These are phyloP conservation scores for Trematocara zebra DNA, from an alignment of 2,113 vertebrate genomes.

Conservation along the genomic window DNA sequence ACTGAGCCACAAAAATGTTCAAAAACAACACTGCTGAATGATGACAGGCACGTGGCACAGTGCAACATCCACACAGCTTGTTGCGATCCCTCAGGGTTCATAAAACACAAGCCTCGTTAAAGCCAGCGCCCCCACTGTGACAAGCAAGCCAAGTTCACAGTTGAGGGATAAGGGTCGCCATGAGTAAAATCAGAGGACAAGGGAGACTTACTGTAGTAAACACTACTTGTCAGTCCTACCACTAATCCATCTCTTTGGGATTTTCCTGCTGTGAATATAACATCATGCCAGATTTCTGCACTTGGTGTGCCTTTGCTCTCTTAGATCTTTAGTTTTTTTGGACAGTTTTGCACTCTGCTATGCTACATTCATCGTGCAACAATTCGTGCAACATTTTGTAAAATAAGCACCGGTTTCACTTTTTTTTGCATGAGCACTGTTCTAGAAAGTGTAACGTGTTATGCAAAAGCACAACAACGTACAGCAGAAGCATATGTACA, in stretches of 20 bases:
- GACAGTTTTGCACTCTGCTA: background rate
- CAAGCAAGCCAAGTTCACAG: constrained; percentile 43
- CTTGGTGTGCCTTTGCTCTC: background rate
- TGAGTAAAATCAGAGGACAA: constrained; percentile 19
- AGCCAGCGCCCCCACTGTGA: constrained; percentile 35
- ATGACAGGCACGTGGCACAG: constrained; percentile 58
- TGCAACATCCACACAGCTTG: constrained; percentile 41
- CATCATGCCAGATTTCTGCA: constrained; percentile 5
- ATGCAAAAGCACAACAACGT: background rate
- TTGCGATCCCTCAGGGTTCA: constrained; percentile 41
- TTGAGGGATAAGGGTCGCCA: constrained; percentile 30
- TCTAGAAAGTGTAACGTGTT: background rate
- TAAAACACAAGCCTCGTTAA: constrained; percentile 60
- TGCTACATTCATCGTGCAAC: background rate
- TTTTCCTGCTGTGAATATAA: background rate
- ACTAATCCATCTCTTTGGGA: background rate
- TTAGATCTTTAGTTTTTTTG: background rate
- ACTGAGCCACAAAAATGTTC: constrained; percentile 21
- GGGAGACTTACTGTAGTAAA: constrained; percentile 1
- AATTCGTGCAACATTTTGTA: constrained; percentile 4
- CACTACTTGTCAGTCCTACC: background rate
- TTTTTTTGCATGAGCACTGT: background rate
- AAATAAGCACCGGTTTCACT: background rate
- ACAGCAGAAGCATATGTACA: background rate
- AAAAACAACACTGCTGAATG: constrained; percentile 44